Percentiles rank a stretch among this genome's conserved stretches.
Conservation (phyloP, 2,113 vertebrate species). For the Paracyprichromis sp. region DNA sequence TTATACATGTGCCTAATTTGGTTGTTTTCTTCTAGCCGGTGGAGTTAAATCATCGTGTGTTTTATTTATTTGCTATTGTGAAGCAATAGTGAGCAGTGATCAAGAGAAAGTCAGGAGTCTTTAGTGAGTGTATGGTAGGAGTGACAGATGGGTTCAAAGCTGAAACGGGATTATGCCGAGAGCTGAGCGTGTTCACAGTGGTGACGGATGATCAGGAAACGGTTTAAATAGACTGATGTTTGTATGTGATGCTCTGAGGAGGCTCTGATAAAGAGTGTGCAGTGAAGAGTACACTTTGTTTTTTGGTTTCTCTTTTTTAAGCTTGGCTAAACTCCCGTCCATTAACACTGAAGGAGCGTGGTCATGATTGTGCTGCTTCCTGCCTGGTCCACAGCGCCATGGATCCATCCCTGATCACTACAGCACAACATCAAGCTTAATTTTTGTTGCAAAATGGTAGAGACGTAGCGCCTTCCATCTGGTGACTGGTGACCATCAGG, state of each 20-base stretch:
- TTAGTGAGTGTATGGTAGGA: background rate
- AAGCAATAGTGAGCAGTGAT: background rate
- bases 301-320: background rate
- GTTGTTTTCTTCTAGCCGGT: background rate
- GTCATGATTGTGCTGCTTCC: background rate
- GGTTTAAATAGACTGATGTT: background rate
- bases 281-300: background rate
- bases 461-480: background rate
- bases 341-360: background rate
- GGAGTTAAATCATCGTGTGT: background rate
- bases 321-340: background rate
- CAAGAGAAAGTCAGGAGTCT: background rate
- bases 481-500: background rate
- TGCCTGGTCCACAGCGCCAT: background rate
- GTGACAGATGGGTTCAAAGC: background rate
- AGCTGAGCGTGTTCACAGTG: background rate
- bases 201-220: background rate
- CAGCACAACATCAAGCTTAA: background rate
- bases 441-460: background rate
- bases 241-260: background rate
- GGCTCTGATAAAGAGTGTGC: background rate
- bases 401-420: background rate
- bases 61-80: background rate
- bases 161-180: background rate
- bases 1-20: background rate